These are phyloP conservation scores for Hypselothyrea guttata DNA, from an alignment of 2,888 invertebrate species.

Conservation along the genomic window DNA sequence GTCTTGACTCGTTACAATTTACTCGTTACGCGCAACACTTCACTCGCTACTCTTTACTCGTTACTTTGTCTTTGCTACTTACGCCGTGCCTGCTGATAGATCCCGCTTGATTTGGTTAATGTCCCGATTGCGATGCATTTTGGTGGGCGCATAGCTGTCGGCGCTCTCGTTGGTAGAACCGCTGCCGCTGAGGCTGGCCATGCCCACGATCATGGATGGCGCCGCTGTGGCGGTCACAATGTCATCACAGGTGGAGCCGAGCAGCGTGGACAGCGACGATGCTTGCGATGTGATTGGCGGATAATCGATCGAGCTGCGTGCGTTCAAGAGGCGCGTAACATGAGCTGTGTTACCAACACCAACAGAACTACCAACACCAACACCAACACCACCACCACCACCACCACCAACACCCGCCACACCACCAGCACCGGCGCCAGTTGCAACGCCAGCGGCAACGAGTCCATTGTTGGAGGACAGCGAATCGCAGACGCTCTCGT, in stretches of 20 bases:
- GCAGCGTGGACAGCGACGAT: slow-evolving; percentile 75
- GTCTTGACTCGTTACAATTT: too few relatives aligned
- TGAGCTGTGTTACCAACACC: slow-evolving; percentile 37
- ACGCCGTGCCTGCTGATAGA: slow-evolving; percentile 81
- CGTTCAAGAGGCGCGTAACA: slow-evolving; percentile 60
- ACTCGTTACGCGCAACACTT: too few relatives aligned
- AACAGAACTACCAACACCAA: slow-evolving; percentile 18
- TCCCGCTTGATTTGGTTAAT: slow-evolving; percentile 81
- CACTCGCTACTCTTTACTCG: background rate
- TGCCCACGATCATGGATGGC: slow-evolving; percentile 74
- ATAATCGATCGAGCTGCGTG: slow-evolving; percentile 79
- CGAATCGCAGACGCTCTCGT: slow-evolving; percentile 90
- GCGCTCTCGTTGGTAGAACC: slow-evolving; percentile 59
- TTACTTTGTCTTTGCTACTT: slow-evolving; percentile 63
- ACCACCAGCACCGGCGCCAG: slow-evolving; percentile 61
- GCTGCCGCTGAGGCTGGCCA: slow-evolving; percentile 56
- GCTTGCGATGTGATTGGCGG: slow-evolving; percentile 76
- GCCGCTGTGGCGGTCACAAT: slow-evolving; percentile 77
- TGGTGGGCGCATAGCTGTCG: slow-evolving; percentile 83
- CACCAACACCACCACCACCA: slow-evolving; percentile 78
- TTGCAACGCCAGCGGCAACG: slow-evolving; percentile 64
- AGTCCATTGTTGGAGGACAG: slow-evolving; percentile 85
- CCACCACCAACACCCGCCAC: slow-evolving; percentile 71
- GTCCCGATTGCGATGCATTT: slow-evolving; percentile 84
- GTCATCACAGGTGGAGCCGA: slow-evolving; percentile 79